Base-by-base conservation (phyloP, 2,113 vertebrate genomes). In the Prionailurus viverrinus region DNA sequence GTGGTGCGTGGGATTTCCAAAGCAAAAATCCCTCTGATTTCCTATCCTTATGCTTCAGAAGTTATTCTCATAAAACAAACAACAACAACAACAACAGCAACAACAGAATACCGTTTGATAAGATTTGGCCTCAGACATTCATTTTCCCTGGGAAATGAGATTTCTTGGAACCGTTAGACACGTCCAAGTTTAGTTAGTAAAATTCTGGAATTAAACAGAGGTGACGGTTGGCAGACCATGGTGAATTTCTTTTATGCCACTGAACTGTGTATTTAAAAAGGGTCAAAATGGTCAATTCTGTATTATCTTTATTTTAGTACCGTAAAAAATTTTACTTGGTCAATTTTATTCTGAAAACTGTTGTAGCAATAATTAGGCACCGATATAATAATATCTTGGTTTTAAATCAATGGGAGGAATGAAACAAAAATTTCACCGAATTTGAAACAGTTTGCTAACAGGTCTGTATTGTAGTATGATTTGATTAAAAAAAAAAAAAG, bases 321-420 rank as follows among this genome's bases (percentile, higher is more conserved):
- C 68, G 4, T 31, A 66, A 65, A 80, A 53, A 88, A 15, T 1
- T 14, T 25, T 14, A n/a, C 2, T 25, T 66, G 41, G 23, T 53
- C 25, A 18, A 58, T 76, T 81, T 89, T 88, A 94, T 27, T 80
- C 55, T 68, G 27, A 89, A 93, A 65, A 15, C 95, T 86, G 15
- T 81, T 63, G 27, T 11, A 68, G 39, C 33, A 89, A 82, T n/a
- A 89, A 68, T 55, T 39, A 39, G 73, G 7, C 21, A 25, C 51
- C 13, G 27, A 5, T 58, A 33, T 21, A 4, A 36, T 65, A 82
- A 71, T 36, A 12, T 14, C n/a, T n/a, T 83, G 76, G 14, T 90
- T 91, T 94, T 91, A 36, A 55, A 51, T 84, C 66, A 89, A 39
- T 11, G 33, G 53, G 13, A 74, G 39, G 18, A 63, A 89, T 71